phyloP scores from a whole-genome alignment of 1,140 invertebrate genomes.

The Drosophila gunungcola region DNA sequence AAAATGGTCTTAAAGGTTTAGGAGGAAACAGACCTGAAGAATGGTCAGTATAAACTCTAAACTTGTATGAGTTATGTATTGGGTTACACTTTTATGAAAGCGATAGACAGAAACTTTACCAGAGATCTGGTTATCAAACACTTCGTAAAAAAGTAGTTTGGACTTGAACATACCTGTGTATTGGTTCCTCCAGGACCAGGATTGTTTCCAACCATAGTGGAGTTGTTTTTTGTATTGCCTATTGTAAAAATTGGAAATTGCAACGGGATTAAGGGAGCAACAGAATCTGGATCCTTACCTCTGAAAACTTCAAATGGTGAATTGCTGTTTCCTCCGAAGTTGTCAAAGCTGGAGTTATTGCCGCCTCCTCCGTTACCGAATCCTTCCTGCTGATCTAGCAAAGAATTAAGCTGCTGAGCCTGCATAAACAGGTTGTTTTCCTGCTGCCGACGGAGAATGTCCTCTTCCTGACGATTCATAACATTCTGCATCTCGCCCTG shows the following conservation, averaged over 20 bases:
- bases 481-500: conserved; percentile 91
- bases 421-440: conserved; percentile 93
- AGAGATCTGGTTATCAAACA: neutral
- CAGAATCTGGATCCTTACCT: conserved; percentile 43
- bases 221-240: conserved; percentile 61
- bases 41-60: neutral
- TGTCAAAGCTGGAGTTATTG: conserved; percentile 73
- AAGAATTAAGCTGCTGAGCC: conserved; percentile 87
- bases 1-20: neutral
- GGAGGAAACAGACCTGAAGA: neutral
- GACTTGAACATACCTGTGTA: conserved; percentile 61
- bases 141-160: neutral
- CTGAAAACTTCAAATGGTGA: conserved; percentile 78
- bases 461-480: conserved; percentile 92
- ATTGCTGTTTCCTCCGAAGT: conserved; percentile 70
- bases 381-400: conserved; percentile 86
- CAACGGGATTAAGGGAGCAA: no score
- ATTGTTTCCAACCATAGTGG: conserved; percentile 62
- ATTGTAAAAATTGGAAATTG: neutral
- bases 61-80: neutral
- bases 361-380: conserved; percentile 52
- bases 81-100: conserved; percentile 15
- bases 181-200: conserved; percentile 42
- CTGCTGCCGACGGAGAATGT: conserved; percentile 91
- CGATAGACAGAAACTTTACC: conserved; percentile 8